Evolutionary conservation across 2,113 vertebrate species (phyloP).

Genomic region (Cairina moschata): DNA sequence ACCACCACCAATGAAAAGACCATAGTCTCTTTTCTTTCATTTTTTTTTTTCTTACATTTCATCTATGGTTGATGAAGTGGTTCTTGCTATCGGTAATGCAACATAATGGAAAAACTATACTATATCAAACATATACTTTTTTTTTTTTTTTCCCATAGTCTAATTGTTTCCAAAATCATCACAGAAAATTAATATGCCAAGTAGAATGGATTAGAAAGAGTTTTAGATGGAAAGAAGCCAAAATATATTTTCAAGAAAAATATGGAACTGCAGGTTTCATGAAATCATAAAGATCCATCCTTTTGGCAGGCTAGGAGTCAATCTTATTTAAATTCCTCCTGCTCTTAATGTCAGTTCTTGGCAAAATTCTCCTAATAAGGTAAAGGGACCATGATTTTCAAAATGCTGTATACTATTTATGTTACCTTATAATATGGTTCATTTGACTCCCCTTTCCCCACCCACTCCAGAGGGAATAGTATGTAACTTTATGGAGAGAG

Average conservation of each 20-base stretch:
- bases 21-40: not conserved
- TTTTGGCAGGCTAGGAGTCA: not conserved
- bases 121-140: not conserved
- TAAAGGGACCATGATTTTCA: slow-evolving; percentile 16
- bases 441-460: slow-evolving; percentile 10
- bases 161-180: slow-evolving; percentile 39
- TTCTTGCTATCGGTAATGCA: not conserved
- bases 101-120: not conserved
- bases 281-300: slow-evolving; percentile 26
- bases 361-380: not conserved
- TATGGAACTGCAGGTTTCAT: not conserved
- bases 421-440: slow-evolving; percentile 35
- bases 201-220: not conserved
- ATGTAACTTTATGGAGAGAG: not conserved
- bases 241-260: slow-evolving; percentile 48
- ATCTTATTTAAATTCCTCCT: slow-evolving; percentile 19
- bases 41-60: not conserved
- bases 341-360: slow-evolving; percentile 22
- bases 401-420: slow-evolving; percentile 3
- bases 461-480: not conserved
- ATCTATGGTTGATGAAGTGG: not conserved
- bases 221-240: slow-evolving; percentile 57
- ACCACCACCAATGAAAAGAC: not conserved
- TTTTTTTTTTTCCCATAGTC: not conserved
- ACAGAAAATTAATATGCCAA: slow-evolving; percentile 18